Evolutionary conservation across 2,888 invertebrate species (phyloP).

Genomic region (Drosophila paramelanica): DNA sequence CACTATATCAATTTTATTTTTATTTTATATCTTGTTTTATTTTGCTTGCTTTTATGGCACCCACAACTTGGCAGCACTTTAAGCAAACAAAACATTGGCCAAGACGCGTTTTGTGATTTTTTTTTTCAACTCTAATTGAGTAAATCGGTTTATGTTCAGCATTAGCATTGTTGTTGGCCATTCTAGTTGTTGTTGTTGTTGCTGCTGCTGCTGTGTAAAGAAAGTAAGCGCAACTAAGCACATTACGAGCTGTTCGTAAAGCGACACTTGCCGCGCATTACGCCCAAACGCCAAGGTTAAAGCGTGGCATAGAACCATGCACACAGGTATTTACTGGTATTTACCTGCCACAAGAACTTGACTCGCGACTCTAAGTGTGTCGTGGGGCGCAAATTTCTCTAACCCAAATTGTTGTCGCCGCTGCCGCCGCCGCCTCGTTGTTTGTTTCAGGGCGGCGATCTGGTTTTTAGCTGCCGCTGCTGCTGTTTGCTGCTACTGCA

Average conservation of each 20-base stretch:
- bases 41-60: conserved; percentile 37
- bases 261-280: conserved; percentile 72
- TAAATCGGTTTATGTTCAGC: conserved; percentile 77
- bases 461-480: conserved; percentile 45
- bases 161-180: conserved; percentile 62
- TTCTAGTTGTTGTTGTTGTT: conserved; percentile 26
- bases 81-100: conserved; percentile 33
- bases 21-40: conserved; percentile 16
- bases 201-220: conserved; percentile 49
- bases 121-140: conserved; percentile 66
- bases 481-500: conserved; percentile 34
- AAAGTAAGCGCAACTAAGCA: conserved; percentile 78
- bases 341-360: conserved; percentile 66
- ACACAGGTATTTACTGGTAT: conserved; percentile 22
- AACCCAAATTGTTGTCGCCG: conserved; percentile 73
- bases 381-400: conserved; percentile 79
- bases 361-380: conserved; percentile 58
- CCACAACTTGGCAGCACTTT: conserved; percentile 51
- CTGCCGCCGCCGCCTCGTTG: conserved; percentile 31
- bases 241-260: conserved; percentile 59
- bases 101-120: conserved; percentile 50
- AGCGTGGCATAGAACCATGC: conserved; percentile 69
- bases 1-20: conserved; percentile 27
- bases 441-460: conserved; percentile 55
- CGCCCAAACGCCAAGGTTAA: conserved; percentile 77